These are phyloP conservation scores for Anthopleura xanthogrammica DNA, from an alignment of 92 coral and sea anemone species.

Conservation along the genomic window DNA sequence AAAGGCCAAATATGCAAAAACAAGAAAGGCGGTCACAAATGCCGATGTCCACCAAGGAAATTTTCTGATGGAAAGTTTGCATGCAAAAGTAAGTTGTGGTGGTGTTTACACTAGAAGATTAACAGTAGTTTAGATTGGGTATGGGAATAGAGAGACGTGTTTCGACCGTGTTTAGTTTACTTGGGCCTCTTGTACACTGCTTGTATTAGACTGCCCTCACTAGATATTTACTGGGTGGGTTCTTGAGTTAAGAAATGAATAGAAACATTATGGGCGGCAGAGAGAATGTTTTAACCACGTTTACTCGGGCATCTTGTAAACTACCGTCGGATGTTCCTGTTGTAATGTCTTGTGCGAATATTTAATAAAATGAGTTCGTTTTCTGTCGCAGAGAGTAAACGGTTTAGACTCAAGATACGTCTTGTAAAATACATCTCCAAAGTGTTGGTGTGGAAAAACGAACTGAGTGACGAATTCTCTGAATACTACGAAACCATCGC, in stretches of 20 bases:
- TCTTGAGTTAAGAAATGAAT: too few species aligned
- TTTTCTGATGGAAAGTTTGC: conserved; percentile 26
- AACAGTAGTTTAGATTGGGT: too few species aligned
- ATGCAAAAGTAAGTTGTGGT: conserved; percentile 42
- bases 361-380: background rate
- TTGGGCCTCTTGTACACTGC: background rate
- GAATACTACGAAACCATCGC: background rate
- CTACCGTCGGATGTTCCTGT: too few species aligned
- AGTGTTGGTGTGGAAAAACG: background rate
- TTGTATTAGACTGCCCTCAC: background rate
- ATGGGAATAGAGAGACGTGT: background rate
- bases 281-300: too few species aligned
- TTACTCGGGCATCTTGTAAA: too few species aligned
- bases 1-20: conserved; percentile 32
- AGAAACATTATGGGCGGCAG: too few species aligned
- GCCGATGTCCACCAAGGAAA: conserved; percentile 36
- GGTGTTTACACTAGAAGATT: too few species aligned
- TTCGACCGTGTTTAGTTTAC: background rate
- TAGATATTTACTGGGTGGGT: background rate
- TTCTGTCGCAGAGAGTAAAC: conserved; percentile 5
- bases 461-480: conserved; percentile 6
- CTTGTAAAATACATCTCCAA: background rate
- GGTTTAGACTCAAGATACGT: conserved; percentile 6
- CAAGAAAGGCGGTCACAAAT: conserved; percentile 34
- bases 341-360: background rate